Conservation (phyloP, 2,797 vertebrate species). For the Sylvilagus floridanus region DNA sequence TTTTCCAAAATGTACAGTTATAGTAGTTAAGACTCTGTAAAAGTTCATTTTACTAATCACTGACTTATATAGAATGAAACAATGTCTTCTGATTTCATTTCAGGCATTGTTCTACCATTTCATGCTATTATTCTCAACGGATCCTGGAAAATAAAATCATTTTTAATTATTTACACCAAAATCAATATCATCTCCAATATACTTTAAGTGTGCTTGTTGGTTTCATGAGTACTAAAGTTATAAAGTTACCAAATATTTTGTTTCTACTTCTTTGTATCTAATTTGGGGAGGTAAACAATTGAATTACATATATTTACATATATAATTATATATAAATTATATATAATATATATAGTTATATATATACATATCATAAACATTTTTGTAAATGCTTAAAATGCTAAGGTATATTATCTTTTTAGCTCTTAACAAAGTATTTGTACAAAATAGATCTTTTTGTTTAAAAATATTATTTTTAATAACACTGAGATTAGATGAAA, state of each 20-base stretch:
- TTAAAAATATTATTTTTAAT: not conserved
- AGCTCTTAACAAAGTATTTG: not conserved
- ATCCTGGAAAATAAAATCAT: not conserved
- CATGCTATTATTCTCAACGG: not conserved
- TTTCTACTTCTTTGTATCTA: not conserved
- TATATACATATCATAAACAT: not conserved
- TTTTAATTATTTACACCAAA: not conserved
- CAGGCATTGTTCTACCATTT: not conserved
- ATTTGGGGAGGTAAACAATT: not conserved
- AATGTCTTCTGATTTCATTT: not conserved
- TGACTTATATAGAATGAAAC: not conserved
- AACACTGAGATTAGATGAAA: not conserved
- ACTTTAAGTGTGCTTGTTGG: not conserved
- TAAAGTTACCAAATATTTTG: not conserved
- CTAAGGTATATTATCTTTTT: not conserved
- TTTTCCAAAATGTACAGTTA: not conserved
- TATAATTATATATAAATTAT: no score
- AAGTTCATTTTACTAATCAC: not conserved
- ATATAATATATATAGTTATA: no score
- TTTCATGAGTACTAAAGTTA: slow-evolving; percentile 8
- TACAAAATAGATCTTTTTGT: not conserved
- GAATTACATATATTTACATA: not conserved
- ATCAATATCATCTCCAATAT: not conserved
- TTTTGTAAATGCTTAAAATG: slow-evolving; percentile 10
- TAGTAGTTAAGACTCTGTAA: not conserved